Base-by-base conservation (phyloP, 2,888 invertebrate species). In the Amblyteles armatorius region DNA sequence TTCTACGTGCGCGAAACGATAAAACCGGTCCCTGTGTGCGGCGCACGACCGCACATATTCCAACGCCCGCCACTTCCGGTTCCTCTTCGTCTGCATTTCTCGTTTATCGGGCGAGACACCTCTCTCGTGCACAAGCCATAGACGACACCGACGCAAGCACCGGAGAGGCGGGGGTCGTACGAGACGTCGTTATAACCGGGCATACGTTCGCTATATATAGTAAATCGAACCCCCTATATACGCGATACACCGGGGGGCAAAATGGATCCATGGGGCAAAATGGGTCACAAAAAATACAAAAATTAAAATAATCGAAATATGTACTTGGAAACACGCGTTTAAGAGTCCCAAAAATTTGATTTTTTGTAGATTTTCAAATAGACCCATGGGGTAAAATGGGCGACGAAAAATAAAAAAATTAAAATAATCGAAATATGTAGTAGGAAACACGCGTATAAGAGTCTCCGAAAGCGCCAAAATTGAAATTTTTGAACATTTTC, bases 11-110 rank as follows among this genome's bases (percentile, higher is more conserved):
- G 73, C 72, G 60, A 60, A 68, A 55, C 68, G 68, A 81, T 68
- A 81, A 48, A 81, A 68, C 80, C 81, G 81, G 74, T 69, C 48
- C 22, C 22, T 40, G 63, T 63, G 63, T 63, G 63, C 63, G 19
- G 50, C 19, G 69, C 71, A 40, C 44, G 57, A 68, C 40, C 68
- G 55, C 9, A 22, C 76, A 77, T 77, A 65, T 77, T 33, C 22
- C 78, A 63, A 71, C 67, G 50, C 57, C 73, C 67, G 77, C 68
- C 80, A 84, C 84, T 84, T 84, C 84, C 84, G 84, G 80, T 78
- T 84, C 73, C 81, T 67, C 80, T 67, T 77, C 57, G 84, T 81
- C 63, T 60, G 57, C 36, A 55, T 11, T 44, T 73, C 63, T 78
- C 77, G 48, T 57, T 36, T 13, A 57, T 29, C 16, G 50, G 50